A percentile compares a stretch with the other conserved stretches of the same genome.
phyloP scores from a whole-genome alignment of 2,113 vertebrate species.

The Xenopus laevis region DNA sequence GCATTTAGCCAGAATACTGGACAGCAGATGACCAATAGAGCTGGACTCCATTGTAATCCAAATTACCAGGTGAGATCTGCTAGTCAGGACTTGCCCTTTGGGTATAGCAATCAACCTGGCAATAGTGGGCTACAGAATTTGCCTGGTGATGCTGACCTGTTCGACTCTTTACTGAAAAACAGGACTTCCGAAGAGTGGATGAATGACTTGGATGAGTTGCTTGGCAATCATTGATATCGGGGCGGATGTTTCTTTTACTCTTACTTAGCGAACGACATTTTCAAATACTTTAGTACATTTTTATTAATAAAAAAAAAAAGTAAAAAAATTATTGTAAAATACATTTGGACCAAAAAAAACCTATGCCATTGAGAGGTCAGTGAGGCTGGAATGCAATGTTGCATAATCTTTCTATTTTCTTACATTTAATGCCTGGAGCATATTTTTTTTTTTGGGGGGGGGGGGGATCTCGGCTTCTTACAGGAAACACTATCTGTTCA shows the following conservation, averaged over 20 bases:
- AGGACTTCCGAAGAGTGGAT: conserved; percentile 97
- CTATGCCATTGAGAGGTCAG: conserved; percentile 54
- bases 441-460: too few relatives aligned
- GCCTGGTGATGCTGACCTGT: conserved; percentile 83
- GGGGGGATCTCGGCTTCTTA: neutral
- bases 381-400: conserved; percentile 24
- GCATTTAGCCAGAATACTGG: conserved; percentile 76
- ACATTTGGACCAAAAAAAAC: conserved; percentile 71
- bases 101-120: conserved; percentile 75
- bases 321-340: conserved; percentile 51
- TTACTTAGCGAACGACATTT: conserved; percentile 44
- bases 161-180: conserved; percentile 90
- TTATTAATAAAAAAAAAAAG: conserved; percentile 49
- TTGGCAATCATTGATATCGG: conserved; percentile 80
- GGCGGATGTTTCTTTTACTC: conserved; percentile 40
- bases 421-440: conserved; percentile 34
- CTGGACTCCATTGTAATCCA: conserved; percentile 82
- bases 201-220: conserved; percentile 87
- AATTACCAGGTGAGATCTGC: conserved; percentile 83
- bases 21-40: conserved; percentile 65
- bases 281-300: conserved; percentile 44
- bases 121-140: conserved; percentile 68
- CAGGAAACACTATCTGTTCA: conserved; percentile 14
- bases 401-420: conserved; percentile 14
- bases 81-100: conserved; percentile 82